phyloP scores from a whole-genome alignment of 2,888 invertebrate genomes.

The Nomada goodeniana region DNA sequence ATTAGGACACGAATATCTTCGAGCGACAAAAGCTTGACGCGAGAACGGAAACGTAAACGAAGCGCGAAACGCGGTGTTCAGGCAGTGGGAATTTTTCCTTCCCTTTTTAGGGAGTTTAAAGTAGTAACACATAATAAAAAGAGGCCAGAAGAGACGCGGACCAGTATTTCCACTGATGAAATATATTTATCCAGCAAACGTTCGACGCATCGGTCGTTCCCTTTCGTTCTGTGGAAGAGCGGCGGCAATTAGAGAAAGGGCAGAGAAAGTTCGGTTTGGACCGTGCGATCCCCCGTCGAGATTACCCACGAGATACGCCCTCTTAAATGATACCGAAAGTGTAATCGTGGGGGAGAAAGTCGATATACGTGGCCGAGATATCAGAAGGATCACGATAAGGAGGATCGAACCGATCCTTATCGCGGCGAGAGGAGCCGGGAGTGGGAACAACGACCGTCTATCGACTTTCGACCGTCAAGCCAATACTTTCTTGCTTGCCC shows the following conservation, averaged over 20 bases:
- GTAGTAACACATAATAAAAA: no score
- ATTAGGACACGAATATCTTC: constrained; percentile 46
- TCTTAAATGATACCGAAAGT: constrained; percentile 37
- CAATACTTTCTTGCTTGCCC: not conserved
- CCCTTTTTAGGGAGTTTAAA: no score
- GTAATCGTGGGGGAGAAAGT: constrained; percentile 37
- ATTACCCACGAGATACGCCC: constrained; percentile 47
- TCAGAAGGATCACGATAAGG: constrained; percentile 42
- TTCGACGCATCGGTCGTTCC: not conserved
- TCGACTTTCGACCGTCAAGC: constrained; percentile 26
- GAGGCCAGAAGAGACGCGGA: not conserved
- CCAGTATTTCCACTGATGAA: not conserved
- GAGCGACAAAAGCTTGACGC: not conserved
- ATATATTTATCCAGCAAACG: not conserved
- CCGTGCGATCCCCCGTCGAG: constrained; percentile 40
- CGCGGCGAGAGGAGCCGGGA: constrained; percentile 34
- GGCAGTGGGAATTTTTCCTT: no score
- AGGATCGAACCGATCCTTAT: constrained; percentile 56
- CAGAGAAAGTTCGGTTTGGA: constrained; percentile 26
- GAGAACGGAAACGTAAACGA: not conserved
- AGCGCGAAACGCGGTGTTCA: not conserved
- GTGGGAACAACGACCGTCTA: constrained; percentile 41
- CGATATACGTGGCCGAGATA: constrained; percentile 44
- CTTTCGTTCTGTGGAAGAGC: not conserved
- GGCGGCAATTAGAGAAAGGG: constrained; percentile 46